Evolutionary conservation across 2,113 vertebrate species (phyloP).

Genomic region (Ailurus styani): DNA sequence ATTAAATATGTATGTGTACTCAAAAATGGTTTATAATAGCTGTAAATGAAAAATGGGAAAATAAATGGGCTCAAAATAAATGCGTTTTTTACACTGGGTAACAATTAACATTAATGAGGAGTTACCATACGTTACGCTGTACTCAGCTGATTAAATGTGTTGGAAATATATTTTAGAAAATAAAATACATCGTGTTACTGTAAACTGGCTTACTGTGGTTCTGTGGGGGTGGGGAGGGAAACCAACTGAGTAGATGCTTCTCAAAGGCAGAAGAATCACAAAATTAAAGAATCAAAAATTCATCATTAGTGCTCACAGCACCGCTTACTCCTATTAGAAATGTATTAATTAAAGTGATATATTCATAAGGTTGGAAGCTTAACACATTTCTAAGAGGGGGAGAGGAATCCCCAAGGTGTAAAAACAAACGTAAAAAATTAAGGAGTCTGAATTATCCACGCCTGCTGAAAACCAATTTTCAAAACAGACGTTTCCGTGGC

Average conservation of each 20-base stretch:
- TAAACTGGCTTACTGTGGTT: not conserved
- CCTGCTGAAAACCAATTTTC: not conserved
- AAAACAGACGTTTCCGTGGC: not conserved
- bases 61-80: slow-evolving; percentile 57
- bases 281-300: not conserved
- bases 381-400: not conserved
- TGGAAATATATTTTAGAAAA: slow-evolving; percentile 15
- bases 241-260: not conserved
- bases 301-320: not conserved
- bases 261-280: not conserved
- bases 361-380: slow-evolving; percentile 28
- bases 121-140: not conserved
- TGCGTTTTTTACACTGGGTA: slow-evolving; percentile 32
- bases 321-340: slow-evolving; percentile 28
- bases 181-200: not conserved
- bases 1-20: slow-evolving; percentile 17
- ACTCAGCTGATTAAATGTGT: not conserved
- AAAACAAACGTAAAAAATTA: slow-evolving; percentile 25
- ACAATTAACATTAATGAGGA: slow-evolving; percentile 61
- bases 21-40: slow-evolving; percentile 1
- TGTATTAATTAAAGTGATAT: slow-evolving; percentile 55
- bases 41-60: slow-evolving; percentile 46
- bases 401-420: slow-evolving; percentile 20
- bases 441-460: not conserved
- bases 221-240: not conserved